Evolutionary conservation across 1,140 invertebrate genomes (phyloP).

Genomic region (Caerostris darwini): DNA sequence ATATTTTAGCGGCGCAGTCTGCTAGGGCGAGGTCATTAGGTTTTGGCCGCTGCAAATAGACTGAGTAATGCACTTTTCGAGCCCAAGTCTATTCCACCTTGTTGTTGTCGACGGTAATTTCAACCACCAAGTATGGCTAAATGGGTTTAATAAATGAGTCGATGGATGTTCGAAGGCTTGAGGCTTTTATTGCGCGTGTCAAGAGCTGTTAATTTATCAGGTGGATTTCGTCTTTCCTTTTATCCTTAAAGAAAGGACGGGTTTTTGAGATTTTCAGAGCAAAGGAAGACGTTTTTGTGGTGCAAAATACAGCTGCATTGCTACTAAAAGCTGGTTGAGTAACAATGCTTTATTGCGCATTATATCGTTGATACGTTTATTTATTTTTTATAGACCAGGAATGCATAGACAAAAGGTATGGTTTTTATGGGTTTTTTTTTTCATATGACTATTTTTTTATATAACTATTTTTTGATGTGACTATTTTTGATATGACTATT

Average conservation of each 20-base stretch:
- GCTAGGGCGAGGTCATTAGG: background rate
- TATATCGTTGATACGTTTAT: too few species aligned
- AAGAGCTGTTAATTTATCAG: background rate
- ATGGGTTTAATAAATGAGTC: background rate
- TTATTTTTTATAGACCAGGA: too few species aligned
- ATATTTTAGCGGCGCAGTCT: conserved; percentile 1
- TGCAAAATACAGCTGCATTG: too few species aligned
- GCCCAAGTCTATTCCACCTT: background rate
- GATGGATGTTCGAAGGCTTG: background rate
- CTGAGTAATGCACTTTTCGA: background rate
- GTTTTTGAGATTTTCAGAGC: background rate
- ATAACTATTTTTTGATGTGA: too few species aligned
- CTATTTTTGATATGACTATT: too few species aligned
- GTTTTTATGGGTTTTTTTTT: too few species aligned
- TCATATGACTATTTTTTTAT: too few species aligned
- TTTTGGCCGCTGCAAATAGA: conserved; percentile 5
- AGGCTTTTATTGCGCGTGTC: background rate
- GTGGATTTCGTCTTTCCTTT: too few species aligned
- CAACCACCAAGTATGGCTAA: background rate
- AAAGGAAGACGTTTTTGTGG: background rate
- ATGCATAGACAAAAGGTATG: too few species aligned
- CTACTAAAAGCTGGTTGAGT: too few species aligned
- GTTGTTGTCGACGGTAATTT: background rate
- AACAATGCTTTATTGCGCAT: too few species aligned
- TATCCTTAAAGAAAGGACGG: background rate